Percentiles rank a stretch among this genome's conserved stretches.
These are phyloP conservation scores for Eciton burchellii DNA, from an alignment of 1,140 invertebrate species.

Conservation along the genomic window DNA sequence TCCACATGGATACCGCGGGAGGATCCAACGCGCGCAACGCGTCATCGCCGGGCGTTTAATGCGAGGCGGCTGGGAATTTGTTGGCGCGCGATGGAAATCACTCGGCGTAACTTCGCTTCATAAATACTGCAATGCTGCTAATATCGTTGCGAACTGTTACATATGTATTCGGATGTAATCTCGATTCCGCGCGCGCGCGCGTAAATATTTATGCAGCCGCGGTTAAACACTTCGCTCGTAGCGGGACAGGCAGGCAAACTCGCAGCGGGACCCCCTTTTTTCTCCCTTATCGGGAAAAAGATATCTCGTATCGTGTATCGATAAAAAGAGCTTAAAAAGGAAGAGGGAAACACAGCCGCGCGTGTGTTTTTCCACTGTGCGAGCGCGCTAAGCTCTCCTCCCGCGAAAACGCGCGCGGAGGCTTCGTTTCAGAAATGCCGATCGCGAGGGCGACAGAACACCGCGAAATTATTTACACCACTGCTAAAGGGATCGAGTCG, in stretches of 20 bases:
- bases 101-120: constrained; percentile 60
- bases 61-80: constrained; percentile 43
- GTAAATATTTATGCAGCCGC: constrained; percentile 56
- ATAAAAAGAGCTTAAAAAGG: neutral
- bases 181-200: constrained; percentile 51
- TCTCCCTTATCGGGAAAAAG: constrained; percentile 44
- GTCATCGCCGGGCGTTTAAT: constrained; percentile 53
- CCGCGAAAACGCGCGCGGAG: neutral
- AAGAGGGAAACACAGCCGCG: neutral
- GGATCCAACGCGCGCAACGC: no score
- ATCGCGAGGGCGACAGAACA: no score
- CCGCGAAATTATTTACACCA: neutral
- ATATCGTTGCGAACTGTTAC: constrained; percentile 63
- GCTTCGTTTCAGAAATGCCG: constrained; percentile 11
- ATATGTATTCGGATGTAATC: constrained; percentile 63
- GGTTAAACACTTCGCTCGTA: constrained; percentile 56
- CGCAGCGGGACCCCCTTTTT: constrained; percentile 23
- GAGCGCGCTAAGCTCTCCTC: neutral
- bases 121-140: constrained; percentile 62
- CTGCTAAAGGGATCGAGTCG: neutral
- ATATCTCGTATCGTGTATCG: constrained; percentile 34
- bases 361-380: neutral
- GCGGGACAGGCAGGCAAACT: constrained; percentile 30
- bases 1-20: no score
- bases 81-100: constrained; percentile 58